phyloP scores from a whole-genome alignment of 1,140 invertebrate species.

The Hyles euphorbiae region DNA sequence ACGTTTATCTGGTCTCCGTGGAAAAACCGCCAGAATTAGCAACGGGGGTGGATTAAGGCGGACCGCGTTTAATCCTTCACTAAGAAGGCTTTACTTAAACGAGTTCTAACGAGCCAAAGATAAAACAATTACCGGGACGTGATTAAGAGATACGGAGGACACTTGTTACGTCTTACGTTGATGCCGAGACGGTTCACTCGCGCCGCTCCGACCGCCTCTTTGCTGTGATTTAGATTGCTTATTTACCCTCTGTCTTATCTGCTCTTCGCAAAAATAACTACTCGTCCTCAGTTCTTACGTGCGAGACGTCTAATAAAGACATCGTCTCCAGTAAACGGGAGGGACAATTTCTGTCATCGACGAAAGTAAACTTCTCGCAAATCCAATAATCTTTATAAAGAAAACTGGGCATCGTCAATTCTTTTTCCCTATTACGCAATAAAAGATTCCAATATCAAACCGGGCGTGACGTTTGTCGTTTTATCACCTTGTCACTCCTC shows the following conservation, averaged over 20 bases:
- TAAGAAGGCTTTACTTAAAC: constrained; percentile 75
- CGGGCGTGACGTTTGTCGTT: constrained; percentile 47
- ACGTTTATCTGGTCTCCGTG: constrained; percentile 68
- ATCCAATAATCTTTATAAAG: constrained; percentile 30
- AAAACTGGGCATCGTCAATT: constrained; percentile 21
- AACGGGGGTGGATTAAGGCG: constrained; percentile 66
- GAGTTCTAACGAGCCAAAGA: constrained; percentile 75
- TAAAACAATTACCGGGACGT: constrained; percentile 73
- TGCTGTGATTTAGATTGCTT: constrained; percentile 7
- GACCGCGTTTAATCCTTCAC: constrained; percentile 73
- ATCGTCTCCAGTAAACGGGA: background rate
- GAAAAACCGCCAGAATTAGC: constrained; percentile 74
- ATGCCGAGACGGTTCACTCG: constrained; percentile 19
- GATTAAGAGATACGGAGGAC: constrained; percentile 72
- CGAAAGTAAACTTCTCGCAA: constrained; percentile 2
- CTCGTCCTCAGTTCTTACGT: background rate
- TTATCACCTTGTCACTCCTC: constrained; percentile 49
- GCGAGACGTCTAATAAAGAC: background rate
- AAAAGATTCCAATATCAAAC: constrained; percentile 46
- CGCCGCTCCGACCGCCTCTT: constrained; percentile 1
- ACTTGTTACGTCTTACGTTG: constrained; percentile 70
- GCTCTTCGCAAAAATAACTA: background rate
- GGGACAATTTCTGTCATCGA: background rate
- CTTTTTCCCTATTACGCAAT: constrained; percentile 36
- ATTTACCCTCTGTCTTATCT: constrained; percentile 3